These are phyloP conservation scores for Mellivora capensis DNA, from an alignment of 2,113 vertebrate species.

Conservation along the genomic window DNA sequence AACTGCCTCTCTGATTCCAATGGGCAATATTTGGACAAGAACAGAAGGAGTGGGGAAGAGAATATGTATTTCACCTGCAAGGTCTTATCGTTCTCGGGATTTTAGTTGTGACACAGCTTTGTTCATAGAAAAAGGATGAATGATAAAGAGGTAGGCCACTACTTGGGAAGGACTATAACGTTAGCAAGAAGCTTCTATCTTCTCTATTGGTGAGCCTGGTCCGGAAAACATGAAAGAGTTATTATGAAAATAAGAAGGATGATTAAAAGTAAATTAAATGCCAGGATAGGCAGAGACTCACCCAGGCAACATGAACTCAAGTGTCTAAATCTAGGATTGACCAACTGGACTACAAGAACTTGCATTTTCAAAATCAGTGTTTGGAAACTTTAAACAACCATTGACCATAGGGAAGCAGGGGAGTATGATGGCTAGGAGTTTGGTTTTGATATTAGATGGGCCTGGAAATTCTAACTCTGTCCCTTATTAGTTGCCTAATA, in stretches of 20 bases:
- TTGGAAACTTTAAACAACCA: background rate
- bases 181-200: background rate
- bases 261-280: background rate
- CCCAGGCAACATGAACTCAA: background rate
- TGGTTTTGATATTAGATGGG: background rate
- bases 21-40: background rate
- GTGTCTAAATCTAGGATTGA: background rate
- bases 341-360: background rate
- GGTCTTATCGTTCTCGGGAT: background rate
- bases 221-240: background rate
- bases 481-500: background rate
- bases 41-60: background rate
- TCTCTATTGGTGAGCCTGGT: background rate
- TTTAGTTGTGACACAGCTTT: background rate
- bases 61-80: background rate
- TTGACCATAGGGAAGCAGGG: background rate
- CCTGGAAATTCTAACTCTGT: background rate
- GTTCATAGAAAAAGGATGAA: background rate
- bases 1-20: background rate
- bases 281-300: background rate
- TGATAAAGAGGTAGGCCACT: background rate
- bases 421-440: accelerated
- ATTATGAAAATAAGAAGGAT: too few relatives aligned
- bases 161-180: background rate
- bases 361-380: background rate